phyloP scores from a whole-genome alignment of 2,888 invertebrate species.

The Ischnura elegans region DNA sequence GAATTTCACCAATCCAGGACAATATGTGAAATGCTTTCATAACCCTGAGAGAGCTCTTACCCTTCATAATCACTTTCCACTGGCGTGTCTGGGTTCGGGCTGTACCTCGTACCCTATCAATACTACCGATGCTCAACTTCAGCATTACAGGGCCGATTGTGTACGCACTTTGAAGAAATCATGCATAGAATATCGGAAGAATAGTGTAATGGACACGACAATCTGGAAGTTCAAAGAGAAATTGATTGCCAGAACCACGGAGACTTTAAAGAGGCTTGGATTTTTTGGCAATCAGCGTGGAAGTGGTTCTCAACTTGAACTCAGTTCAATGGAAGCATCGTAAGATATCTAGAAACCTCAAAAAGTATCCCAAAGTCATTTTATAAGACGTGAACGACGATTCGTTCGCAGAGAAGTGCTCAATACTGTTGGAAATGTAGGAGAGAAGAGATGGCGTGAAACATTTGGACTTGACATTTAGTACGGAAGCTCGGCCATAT shows the following conservation, averaged over 20 bases:
- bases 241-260: slow-evolving; percentile 85
- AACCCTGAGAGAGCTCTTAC: slow-evolving; percentile 93
- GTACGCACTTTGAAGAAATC: slow-evolving; percentile 91
- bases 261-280: slow-evolving; percentile 85
- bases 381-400: background rate
- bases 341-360: background rate
- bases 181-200: slow-evolving; percentile 90
- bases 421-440: slow-evolving; percentile 29
- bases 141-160: slow-evolving; percentile 96
- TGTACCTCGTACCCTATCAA: slow-evolving; percentile 93
- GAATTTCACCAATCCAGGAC: slow-evolving; percentile 95
- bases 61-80: slow-evolving; percentile 95
- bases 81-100: slow-evolving; percentile 89
- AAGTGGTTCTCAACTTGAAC: slow-evolving; percentile 39
- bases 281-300: slow-evolving; percentile 79
- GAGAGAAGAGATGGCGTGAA: slow-evolving; percentile 22
- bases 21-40: slow-evolving; percentile 96
- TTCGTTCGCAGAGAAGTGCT: slow-evolving; percentile 46
- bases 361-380: slow-evolving; percentile 51
- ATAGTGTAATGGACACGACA: slow-evolving; percentile 90
- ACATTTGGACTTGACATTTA: background rate
- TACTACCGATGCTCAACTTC: slow-evolving; percentile 90
- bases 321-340: slow-evolving; percentile 41
- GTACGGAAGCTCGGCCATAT: slow-evolving; percentile 1
- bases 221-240: slow-evolving; percentile 93